Evolutionary conservation across 2,113 vertebrate species (phyloP), one percentile per base, ranked within the genome.

Genomic region (Aldabrachelys gigantea): DNA sequence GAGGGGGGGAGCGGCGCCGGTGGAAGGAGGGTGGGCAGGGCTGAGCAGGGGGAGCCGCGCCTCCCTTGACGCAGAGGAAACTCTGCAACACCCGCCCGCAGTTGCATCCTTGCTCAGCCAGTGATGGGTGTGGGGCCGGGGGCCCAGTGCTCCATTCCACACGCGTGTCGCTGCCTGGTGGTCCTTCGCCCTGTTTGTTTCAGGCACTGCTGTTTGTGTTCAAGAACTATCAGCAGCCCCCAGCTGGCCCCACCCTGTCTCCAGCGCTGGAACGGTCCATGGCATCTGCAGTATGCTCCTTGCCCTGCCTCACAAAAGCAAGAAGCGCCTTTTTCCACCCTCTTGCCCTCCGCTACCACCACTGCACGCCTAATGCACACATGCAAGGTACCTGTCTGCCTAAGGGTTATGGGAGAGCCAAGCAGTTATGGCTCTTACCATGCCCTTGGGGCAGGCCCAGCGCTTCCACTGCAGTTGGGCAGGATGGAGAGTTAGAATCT

Each of bases 11-110:
- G 49, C 84, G 91, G 53, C 53, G 53, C 53, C 53, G 53, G 80
- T 87, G 84, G 62, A 84, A 57, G 75, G 72, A 85, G 56, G 94
- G 94, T 56, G 84, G 53, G 89, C 44, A 50, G 80, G 54, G 85
- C 35, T 21, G 49, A n/a, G 91, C 88, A 1, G 62, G 47, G 89
- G 31, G 88, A 93, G 78, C 95, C 90, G 97, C 97, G 78, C 94
- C 94, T 97, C 96, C 92, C 95, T 82, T 97, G 98, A 97, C 97
- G 97, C 97, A 98, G 92, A 85, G 97, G 92, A 87, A 90, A 96
- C 90, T 59, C 91, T 95, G 96, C 97, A 52, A 93, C 93, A 78
- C 89, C 91, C 72, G 50, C 79, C 35, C 16, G 81, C 81, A 56
- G 35, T 27, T 53, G 52, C 80, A 69, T n/a, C 35, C 65, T 38